Evolutionary conservation across 1,140 invertebrate genomes (phyloP).

Genomic region (Pissodes strobi): DNA sequence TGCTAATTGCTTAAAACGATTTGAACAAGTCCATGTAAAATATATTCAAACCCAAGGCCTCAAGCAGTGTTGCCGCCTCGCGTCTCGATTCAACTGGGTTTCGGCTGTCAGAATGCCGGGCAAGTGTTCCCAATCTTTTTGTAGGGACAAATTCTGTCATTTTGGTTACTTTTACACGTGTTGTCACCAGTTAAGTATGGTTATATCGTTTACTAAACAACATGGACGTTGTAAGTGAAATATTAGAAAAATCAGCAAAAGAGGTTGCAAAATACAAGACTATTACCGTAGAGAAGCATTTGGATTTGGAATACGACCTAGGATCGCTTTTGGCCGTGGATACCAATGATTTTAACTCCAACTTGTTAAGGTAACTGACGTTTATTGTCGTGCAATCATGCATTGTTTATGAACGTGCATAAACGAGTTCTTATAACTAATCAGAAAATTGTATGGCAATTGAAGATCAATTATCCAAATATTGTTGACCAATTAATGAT

Average conservation of each 20-base stretch:
- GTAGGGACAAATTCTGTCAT: no score
- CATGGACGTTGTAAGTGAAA: slow-evolving; percentile 69
- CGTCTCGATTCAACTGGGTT: no score
- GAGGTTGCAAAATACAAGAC: slow-evolving; percentile 69
- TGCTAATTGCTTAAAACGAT: no score
- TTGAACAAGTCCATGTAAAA: no score
- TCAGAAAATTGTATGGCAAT: no score
- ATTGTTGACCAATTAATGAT: no score
- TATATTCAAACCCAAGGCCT: no score
- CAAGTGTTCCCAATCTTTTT: no score
- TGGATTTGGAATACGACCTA: slow-evolving; percentile 72
- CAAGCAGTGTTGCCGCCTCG: no score
- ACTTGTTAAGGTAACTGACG: slow-evolving; percentile 62
- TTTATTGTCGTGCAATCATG: not conserved
- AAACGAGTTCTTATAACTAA: slow-evolving; percentile 5
- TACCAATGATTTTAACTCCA: slow-evolving; percentile 68
- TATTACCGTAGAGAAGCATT: slow-evolving; percentile 71
- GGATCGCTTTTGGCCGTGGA: slow-evolving; percentile 71
- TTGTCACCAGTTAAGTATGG: slow-evolving; percentile 25
- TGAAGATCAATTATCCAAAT: no score
- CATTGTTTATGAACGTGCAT: slow-evolving; percentile 20
- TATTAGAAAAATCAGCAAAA: slow-evolving; percentile 64
- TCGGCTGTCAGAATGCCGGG: no score
- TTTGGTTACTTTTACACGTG: slow-evolving; percentile 28
- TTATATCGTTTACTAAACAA: slow-evolving; percentile 42